Percentiles rank a stretch among this genome's conserved stretches.
These are phyloP conservation scores for Saxidomus purpurata DNA, from an alignment of 1,140 invertebrate species.

Conservation along the genomic window DNA sequence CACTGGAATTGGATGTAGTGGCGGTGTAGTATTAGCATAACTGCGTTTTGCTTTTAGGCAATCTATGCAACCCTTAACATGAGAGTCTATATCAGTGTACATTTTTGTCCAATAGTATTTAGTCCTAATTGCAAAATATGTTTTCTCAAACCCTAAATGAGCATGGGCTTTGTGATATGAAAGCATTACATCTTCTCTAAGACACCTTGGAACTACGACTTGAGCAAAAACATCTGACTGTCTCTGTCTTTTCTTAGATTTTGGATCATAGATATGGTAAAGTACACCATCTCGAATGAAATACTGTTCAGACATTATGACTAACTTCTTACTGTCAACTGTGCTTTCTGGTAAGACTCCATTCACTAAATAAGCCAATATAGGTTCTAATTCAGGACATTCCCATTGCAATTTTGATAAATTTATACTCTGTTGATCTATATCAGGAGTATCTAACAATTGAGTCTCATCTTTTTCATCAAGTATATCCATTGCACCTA, in stretches of 20 bases:
- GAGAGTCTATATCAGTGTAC: constrained; percentile 64
- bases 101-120: constrained; percentile 70
- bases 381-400: constrained; percentile 20
- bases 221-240: neutral
- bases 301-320: constrained; percentile 40
- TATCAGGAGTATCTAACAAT: neutral
- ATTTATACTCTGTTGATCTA: neutral
- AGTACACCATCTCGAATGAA: constrained; percentile 53
- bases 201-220: constrained; percentile 43
- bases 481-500: too few relatives aligned
- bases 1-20: constrained; percentile 57
- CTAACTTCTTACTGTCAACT: neutral
- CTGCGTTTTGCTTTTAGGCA: constrained; percentile 60
- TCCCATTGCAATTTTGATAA: constrained; percentile 49
- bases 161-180: constrained; percentile 1
- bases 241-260: neutral
- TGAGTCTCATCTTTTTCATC: neutral
- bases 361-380: constrained; percentile 21
- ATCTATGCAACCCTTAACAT: constrained; percentile 48
- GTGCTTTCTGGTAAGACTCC: too few relatives aligned
- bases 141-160: constrained; percentile 63
- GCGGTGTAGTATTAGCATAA: constrained; percentile 33
- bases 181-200: neutral
- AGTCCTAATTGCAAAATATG: constrained; percentile 35
- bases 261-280: constrained; percentile 62